phyloP scores from a whole-genome alignment of 2,888 invertebrate genomes.

The Clusia tigrina region DNA sequence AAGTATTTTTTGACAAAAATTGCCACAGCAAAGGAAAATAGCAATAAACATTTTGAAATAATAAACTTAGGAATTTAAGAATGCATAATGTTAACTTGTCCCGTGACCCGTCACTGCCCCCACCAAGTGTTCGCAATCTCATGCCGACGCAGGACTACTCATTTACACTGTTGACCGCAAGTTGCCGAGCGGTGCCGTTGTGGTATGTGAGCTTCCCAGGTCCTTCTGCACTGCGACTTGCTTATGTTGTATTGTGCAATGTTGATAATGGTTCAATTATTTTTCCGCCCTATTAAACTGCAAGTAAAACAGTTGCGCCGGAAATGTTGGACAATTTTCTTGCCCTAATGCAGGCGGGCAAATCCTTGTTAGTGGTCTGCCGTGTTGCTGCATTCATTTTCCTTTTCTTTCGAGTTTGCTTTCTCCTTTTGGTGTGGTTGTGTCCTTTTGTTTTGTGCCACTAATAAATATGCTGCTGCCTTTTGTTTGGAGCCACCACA shows the following conservation, averaged over 20 bases:
- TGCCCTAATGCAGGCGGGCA: constrained; percentile 36
- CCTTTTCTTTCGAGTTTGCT: constrained; percentile 12
- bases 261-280: constrained; percentile 71
- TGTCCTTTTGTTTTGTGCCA: constrained; percentile 35
- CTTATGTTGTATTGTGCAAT: background rate
- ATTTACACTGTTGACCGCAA: no score
- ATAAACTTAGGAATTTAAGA: no score
- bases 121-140: no score
- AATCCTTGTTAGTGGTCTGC: no score
- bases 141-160: no score
- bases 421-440: constrained; percentile 11
- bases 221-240: no score
- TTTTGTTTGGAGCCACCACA: background rate
- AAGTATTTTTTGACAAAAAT: no score
- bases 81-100: no score
- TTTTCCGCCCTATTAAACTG: constrained; percentile 84
- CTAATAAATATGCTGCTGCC: constrained; percentile 40
- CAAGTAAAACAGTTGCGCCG: constrained; percentile 43
- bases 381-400: no score
- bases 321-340: constrained; percentile 50
- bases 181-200: background rate
- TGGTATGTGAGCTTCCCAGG: background rate
- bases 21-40: no score
- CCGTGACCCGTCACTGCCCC: no score
- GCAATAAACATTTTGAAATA: no score